A percentile compares a stretch with the other conserved stretches of the same genome.
Evolutionary conservation across 2,797 vertebrate genomes (phyloP).

Genomic region (Choloepus didactylus): DNA sequence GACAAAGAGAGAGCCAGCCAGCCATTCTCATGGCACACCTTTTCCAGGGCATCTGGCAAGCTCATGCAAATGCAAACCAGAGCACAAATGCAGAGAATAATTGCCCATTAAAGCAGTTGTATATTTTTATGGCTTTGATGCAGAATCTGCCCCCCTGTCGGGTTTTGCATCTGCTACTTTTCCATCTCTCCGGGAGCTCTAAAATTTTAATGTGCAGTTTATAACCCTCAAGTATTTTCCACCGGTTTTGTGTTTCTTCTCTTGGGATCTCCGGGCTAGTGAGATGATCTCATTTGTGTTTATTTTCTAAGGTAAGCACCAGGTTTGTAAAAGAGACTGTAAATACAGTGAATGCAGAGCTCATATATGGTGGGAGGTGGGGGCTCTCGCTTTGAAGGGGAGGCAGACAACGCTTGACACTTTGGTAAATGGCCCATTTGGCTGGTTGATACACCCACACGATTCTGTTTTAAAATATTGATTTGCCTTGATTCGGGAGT

Average conservation of each 20-base stretch:
- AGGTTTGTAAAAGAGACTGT: slow-evolving; percentile 54
- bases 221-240: slow-evolving; percentile 87
- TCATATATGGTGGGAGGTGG: background rate
- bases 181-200: slow-evolving; percentile 87
- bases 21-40: slow-evolving; percentile 86
- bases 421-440: slow-evolving; percentile 62
- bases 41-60: slow-evolving; percentile 88
- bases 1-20: slow-evolving; percentile 75
- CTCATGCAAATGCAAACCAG: slow-evolving; percentile 87
- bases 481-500: slow-evolving; percentile 30
- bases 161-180: slow-evolving; percentile 90
- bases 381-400: slow-evolving; percentile 39
- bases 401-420: slow-evolving; percentile 65
- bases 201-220: slow-evolving; percentile 86
- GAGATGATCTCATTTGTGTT: slow-evolving; percentile 78
- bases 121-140: slow-evolving; percentile 91
- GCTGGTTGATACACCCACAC: slow-evolving; percentile 3
- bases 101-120: slow-evolving; percentile 91
- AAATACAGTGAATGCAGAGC: slow-evolving; percentile 63
- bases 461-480: slow-evolving; percentile 47
- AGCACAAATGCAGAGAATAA: slow-evolving; percentile 91
- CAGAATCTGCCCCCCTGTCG: slow-evolving; percentile 89
- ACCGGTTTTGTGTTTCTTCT: slow-evolving; percentile 75
- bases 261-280: slow-evolving; percentile 73
- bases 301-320: slow-evolving; percentile 76